Conservation (phyloP, 1,140 invertebrate species). For the Pristionchus pacificus region DNA sequence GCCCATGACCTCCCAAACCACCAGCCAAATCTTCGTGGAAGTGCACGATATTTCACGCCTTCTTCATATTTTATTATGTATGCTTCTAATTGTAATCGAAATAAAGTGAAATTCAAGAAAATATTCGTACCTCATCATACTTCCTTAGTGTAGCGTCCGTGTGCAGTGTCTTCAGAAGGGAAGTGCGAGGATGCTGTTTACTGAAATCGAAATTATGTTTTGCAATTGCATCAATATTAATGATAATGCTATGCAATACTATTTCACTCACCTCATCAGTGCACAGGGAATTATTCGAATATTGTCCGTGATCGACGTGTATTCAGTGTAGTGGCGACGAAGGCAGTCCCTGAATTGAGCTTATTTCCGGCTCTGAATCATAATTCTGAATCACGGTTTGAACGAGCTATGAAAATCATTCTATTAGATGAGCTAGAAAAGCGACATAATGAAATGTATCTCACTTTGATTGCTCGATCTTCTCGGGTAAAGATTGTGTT, state of each 20-base stretch:
- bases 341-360: neutral
- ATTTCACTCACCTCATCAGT: neutral
- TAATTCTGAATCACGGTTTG: no score
- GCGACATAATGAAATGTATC: neutral
- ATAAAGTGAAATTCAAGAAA: no score
- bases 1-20: no score
- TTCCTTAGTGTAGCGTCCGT: conserved; percentile 28
- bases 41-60: no score
- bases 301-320: neutral
- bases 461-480: neutral
- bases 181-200: conserved; percentile 12
- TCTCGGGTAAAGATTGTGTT: conserved; percentile 22
- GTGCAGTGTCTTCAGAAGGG: conserved; percentile 17
- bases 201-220: conserved; percentile 16
- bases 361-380: no score
- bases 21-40: no score
- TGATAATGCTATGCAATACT: neutral
- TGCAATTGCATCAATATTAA: neutral
- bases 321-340: neutral
- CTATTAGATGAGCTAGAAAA: neutral
- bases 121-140: conserved; percentile 23
- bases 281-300: neutral
- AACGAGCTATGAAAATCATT: no score
- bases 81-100: no score
- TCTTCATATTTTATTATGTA: no score